Conservation (phyloP, 1,140 invertebrate genomes). For the Bombyx mandarina region DNA sequence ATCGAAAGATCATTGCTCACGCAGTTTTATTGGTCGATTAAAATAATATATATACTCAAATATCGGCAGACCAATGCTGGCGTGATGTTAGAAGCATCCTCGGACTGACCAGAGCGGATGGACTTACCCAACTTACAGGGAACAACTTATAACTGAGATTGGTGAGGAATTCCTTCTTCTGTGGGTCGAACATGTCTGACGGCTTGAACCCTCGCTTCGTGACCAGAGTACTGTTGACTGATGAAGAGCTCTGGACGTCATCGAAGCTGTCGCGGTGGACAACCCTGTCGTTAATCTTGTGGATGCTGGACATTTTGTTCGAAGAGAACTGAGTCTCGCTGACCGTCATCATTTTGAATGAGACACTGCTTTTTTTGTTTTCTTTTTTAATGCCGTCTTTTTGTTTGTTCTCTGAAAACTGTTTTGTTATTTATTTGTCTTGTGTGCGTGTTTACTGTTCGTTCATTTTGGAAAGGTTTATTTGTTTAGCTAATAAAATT, state of each 20-base stretch:
- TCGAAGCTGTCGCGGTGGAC: slow-evolving; percentile 63
- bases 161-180: slow-evolving; percentile 84
- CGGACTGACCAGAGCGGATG: slow-evolving; percentile 25
- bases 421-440: no score
- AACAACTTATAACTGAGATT: slow-evolving; percentile 84
- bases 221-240: slow-evolving; percentile 62
- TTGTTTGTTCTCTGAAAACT: no score
- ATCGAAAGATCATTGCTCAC: neutral
- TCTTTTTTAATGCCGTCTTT: no score
- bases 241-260: slow-evolving; percentile 59
- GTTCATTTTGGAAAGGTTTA: no score
- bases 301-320: slow-evolving; percentile 65
- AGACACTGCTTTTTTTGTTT: no score
- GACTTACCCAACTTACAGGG: slow-evolving; percentile 83
- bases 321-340: slow-evolving; percentile 68
- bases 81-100: slow-evolving; percentile 41
- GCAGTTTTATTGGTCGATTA: neutral
- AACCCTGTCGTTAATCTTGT: slow-evolving; percentile 66
- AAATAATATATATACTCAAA: slow-evolving; percentile 2
- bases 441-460: no score
- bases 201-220: slow-evolving; percentile 83
- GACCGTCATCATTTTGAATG: slow-evolving; percentile 65
- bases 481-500: no score
- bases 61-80: neutral
- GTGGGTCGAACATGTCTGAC: slow-evolving; percentile 85